These are phyloP conservation scores for Eledone cirrhosa DNA, from an alignment of 2,888 invertebrate species.

Conservation along the genomic window DNA sequence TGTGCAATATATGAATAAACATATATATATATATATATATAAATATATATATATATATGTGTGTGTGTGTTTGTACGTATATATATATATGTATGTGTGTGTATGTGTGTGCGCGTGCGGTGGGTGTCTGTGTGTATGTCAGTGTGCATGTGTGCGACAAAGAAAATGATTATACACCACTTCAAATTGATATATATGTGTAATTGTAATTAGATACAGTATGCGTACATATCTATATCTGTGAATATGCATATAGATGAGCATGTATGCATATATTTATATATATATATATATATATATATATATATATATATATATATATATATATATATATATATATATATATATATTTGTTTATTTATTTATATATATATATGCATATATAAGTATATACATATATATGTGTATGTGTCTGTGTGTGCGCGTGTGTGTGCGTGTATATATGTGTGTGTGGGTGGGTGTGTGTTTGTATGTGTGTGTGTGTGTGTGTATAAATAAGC, in stretches of 20 bases:
- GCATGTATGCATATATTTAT: background rate
- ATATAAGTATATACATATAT: background rate
- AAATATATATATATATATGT: background rate
- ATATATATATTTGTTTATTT: background rate
- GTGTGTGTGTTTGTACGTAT: background rate
- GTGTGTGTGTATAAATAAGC: background rate
- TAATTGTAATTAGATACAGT: background rate
- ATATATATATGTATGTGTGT: background rate
- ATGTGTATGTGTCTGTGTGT: background rate
- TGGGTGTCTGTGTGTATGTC: background rate
- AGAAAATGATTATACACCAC: background rate
- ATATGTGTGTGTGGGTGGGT: too few relatives aligned
- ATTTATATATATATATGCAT: background rate
- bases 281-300: conserved; percentile 5
- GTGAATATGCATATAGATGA: background rate
- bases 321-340: background rate
- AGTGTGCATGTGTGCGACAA: background rate
- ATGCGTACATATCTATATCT: background rate
- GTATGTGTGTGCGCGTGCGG: background rate
- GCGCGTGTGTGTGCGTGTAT: background rate
- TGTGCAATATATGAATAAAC: background rate
- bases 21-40: conserved; percentile 22
- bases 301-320: background rate
- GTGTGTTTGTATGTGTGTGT: background rate
- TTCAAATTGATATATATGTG: conserved; percentile 11